Percentiles rank a stretch among this genome's conserved stretches.
Conservation (phyloP, 2,113 vertebrate species). For the Puffinus mauretanicus region DNA sequence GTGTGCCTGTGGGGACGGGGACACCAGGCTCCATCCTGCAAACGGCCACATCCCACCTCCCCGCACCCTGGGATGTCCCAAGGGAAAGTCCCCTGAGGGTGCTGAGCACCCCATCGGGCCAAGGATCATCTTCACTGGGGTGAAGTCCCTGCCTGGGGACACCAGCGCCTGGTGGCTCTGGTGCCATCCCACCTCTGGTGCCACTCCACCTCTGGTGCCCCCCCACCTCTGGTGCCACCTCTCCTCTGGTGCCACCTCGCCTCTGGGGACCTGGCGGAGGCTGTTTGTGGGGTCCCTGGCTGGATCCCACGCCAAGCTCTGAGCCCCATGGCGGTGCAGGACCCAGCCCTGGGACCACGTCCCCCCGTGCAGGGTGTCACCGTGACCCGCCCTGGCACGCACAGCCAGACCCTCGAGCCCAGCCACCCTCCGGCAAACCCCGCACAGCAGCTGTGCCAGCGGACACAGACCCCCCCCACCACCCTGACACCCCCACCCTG, state of each 20-base stretch:
- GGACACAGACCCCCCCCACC: neutral
- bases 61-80: neutral
- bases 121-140: neutral
- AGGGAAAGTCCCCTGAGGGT: neutral
- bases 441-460: accelerated
- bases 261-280: neutral
- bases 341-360: accelerated
- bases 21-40: too few relatives aligned
- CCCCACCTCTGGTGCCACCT: neutral
- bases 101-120: accelerated
- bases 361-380: neutral
- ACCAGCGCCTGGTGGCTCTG: neutral
- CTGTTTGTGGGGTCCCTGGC: neutral
- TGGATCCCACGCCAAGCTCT: neutral
- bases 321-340: neutral
- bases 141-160: neutral
- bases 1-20: accelerated
- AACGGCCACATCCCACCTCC: neutral
- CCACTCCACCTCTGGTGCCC: neutral
- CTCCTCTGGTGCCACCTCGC: neutral
- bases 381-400: accelerated
- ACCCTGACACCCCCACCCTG: neutral
- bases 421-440: neutral
- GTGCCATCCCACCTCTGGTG: neutral
- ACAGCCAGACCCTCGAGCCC: neutral